phyloP scores from a whole-genome alignment of 2,113 vertebrate species.

The Tor tambroides region DNA sequence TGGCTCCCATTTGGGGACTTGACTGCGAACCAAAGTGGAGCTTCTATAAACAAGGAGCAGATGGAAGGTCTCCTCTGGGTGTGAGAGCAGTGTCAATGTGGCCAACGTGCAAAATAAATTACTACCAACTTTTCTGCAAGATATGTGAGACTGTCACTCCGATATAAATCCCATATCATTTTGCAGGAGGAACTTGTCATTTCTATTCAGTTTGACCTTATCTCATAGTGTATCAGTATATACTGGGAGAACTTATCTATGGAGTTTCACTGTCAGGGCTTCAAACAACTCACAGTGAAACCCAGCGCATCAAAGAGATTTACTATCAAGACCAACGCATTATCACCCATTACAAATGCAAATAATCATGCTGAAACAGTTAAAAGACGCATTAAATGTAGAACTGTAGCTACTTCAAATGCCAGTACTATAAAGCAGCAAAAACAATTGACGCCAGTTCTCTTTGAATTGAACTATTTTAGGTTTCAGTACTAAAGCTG shows the following conservation, averaged over 20 bases:
- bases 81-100: conserved; percentile 5
- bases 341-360: neutral
- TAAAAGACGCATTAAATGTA: neutral
- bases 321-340: neutral
- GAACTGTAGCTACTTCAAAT: neutral
- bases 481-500: neutral
- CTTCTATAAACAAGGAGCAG: conserved; percentile 52
- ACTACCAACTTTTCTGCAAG: conserved; percentile 3
- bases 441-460: neutral
- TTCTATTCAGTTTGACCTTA: neutral
- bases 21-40: conserved; percentile 47
- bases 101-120: conserved; percentile 11
- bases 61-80: conserved; percentile 51
- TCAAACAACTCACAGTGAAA: neutral
- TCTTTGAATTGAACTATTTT: neutral
- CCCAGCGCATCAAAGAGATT: neutral
- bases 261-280: neutral
- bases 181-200: neutral
- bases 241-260: neutral
- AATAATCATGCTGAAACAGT: neutral
- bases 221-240: neutral
- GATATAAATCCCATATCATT: neutral
- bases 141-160: neutral
- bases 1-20: conserved; percentile 47
- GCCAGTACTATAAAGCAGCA: neutral